Base-by-base conservation (phyloP, 2,888 invertebrate species). In the Mamestra brassicae region DNA sequence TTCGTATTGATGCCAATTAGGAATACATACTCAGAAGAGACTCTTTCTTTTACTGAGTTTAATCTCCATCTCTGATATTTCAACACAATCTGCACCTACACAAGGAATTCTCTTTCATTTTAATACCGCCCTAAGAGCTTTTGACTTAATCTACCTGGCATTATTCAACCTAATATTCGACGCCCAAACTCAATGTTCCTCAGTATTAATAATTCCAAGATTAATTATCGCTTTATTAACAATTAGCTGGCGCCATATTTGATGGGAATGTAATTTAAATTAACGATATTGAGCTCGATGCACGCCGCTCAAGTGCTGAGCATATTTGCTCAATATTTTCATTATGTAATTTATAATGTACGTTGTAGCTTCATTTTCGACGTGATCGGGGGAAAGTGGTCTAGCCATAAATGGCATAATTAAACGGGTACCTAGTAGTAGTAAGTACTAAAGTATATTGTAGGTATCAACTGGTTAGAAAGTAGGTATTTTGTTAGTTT, bases 191-290 rank as follows among this genome's bases (percentile, higher is more conserved):
- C 71, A 80, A 85, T 82, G 74, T 78, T 76, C 64, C 68, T 71
- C 70, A 78, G 79, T 82, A 85, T 87, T 82, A 86, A 85, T 85
- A 83, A 87, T 85, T 88, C 65, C 58, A 85, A 87, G 89, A 92
- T 92, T 92, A 92, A 93, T 92, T 90, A 90, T 84, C 74, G 83
- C 79, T 87, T 87, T 89, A 90, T 89, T 89, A 89, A 88, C 90
- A 91, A 92, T 90, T 89, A 90, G 77, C 80, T 74, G 60, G 83
- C 80, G 85, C 88, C 84, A 88, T 89, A 87, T 91, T 91, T 91
- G 89, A 90, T 87, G 85, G 87, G 81, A 88, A 84, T 87, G 84
- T 91, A 90, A 93, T 93, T 89, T 90, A 92, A 91, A 91, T 89
- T 88, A 85, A 88, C 85, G 84, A 88, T 92, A 93, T 91, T 90